phyloP scores from a whole-genome alignment of 2,888 invertebrate species.

The Listrodromus nycthemerus region DNA sequence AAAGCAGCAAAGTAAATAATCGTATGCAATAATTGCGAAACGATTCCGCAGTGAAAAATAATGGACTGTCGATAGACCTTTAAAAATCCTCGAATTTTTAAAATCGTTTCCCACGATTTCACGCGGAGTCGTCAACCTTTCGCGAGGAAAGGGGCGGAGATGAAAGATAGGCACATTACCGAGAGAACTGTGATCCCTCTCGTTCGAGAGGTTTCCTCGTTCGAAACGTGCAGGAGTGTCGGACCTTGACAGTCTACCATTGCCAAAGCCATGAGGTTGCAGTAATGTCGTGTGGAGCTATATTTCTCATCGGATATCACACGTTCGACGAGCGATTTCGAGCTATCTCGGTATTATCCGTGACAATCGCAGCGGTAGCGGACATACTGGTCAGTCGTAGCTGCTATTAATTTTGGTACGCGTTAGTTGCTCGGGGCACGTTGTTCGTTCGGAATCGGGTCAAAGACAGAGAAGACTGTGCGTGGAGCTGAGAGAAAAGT shows the following conservation, averaged over 20 bases:
- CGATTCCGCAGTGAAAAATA: background rate
- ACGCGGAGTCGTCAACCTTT: background rate
- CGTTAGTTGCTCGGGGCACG: too few relatives aligned
- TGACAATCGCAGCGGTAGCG: conserved; percentile 5
- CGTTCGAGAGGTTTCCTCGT: conserved; percentile 3
- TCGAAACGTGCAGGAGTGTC: conserved; percentile 3
- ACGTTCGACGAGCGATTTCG: conserved; percentile 21
- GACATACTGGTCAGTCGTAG: background rate
- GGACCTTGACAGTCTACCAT: conserved; percentile 60
- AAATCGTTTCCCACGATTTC: background rate
- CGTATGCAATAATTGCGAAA: too few relatives aligned
- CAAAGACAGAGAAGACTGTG: background rate
- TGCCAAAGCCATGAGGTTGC: conserved; percentile 66
- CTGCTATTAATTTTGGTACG: too few relatives aligned
- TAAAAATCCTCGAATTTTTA: background rate
- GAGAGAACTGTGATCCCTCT: conserved; percentile 15
- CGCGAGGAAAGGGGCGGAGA: background rate
- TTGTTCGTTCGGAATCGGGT: too few relatives aligned
- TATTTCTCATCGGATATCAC: conserved; percentile 40
- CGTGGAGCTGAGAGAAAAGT: background rate
- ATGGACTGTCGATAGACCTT: background rate
- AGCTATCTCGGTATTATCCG: background rate
- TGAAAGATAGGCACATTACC: background rate
- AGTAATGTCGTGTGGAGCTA: conserved; percentile 48
- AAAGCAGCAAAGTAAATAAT: too few relatives aligned